These are phyloP conservation scores for Ennomos fuscantarius DNA, from an alignment of 2,888 invertebrate genomes.

Conservation along the genomic window DNA sequence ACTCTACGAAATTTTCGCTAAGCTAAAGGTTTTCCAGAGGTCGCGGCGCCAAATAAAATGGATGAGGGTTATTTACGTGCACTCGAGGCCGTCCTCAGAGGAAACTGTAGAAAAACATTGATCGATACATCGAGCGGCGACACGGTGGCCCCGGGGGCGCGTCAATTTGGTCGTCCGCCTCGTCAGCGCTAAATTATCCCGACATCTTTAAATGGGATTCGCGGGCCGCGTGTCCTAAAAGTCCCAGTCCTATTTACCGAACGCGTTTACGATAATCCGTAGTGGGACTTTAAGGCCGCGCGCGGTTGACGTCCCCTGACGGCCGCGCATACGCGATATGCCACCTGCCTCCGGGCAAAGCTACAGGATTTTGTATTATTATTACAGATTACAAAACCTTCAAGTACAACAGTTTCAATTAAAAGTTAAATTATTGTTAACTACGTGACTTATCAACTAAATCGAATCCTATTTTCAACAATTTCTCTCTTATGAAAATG, in stretches of 20 bases:
- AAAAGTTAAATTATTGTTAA: conserved; percentile 28
- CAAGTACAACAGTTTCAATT: conserved; percentile 25
- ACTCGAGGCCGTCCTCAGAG: conserved; percentile 60
- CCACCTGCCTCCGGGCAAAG: conserved; percentile 65
- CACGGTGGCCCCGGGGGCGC: conserved; percentile 72
- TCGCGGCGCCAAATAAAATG: conserved; percentile 57
- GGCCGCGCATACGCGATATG: conserved; percentile 64
- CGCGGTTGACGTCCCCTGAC: conserved; percentile 57
- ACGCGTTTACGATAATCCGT: conserved; percentile 54
- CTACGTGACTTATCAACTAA: conserved; percentile 20
- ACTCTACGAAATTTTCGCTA: conserved; percentile 48
- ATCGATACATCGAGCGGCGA: conserved; percentile 72
- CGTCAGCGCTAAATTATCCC: conserved; percentile 84
- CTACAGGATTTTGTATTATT: conserved; percentile 32
- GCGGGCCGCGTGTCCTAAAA: conserved; percentile 72
- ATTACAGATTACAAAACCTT: conserved; percentile 29
- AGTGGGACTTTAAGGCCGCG: conserved; percentile 60
- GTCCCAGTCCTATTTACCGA: conserved; percentile 63
- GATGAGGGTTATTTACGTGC: conserved; percentile 72
- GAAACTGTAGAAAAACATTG: conserved; percentile 64
- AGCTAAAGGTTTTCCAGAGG: conserved; percentile 55
- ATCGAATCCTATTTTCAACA: conserved; percentile 16
- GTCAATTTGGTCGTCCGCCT: conserved; percentile 78
- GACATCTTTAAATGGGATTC: conserved; percentile 84
- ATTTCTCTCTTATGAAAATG: conserved; percentile 7